Percentiles rank a stretch among this genome's conserved stretches.
Conservation (phyloP, 2,113 vertebrate species). For the Calidris pugnax region DNA sequence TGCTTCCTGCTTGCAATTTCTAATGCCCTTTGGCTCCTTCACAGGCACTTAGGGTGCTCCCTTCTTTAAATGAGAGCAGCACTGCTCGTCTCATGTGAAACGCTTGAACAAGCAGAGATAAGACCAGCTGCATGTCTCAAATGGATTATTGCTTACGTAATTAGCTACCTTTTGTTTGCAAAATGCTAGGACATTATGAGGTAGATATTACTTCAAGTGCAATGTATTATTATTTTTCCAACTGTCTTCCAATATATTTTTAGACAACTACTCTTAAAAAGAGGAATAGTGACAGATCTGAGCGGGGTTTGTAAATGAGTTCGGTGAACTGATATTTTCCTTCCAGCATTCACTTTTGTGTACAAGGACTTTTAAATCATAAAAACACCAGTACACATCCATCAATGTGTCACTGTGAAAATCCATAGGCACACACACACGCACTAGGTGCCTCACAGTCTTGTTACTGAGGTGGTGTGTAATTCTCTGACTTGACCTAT, state of each 20-base stretch:
- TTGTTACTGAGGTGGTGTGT: background rate
- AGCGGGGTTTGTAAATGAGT: background rate
- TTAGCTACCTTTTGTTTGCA: background rate
- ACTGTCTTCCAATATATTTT: background rate
- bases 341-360: background rate
- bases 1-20: background rate
- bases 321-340: background rate
- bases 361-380: background rate
- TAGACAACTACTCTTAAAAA: background rate
- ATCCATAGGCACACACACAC: background rate
- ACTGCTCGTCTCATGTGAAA: background rate
- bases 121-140: background rate
- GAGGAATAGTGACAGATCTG: background rate
- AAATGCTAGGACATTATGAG: background rate
- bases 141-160: background rate
- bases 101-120: background rate
- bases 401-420: background rate
- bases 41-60: background rate
- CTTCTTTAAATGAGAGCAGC: background rate
- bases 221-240: background rate
- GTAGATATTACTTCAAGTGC: background rate
- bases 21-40: background rate
- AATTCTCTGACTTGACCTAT: background rate
- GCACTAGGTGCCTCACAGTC: background rate
- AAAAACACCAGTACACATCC: background rate